These are phyloP conservation scores for Mesocentrotus franciscanus DNA, from an alignment of 53 echinoderm and acorn worm species.

Conservation along the genomic window DNA sequence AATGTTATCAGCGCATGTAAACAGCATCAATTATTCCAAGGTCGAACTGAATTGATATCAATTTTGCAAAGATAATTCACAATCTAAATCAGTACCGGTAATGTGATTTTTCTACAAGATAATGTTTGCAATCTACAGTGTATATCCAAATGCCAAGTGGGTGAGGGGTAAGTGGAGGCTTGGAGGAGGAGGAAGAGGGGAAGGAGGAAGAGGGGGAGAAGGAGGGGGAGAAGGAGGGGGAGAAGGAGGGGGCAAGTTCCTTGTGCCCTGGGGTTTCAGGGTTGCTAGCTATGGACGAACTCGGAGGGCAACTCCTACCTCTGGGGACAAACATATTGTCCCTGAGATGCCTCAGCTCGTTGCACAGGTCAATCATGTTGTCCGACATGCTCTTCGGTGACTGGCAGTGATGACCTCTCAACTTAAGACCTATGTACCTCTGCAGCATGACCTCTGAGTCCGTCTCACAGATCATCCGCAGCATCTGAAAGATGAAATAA, in stretches of 20 bases:
- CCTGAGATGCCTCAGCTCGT: constrained; percentile 87
- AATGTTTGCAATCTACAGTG: neutral
- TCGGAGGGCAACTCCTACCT: constrained; percentile 68
- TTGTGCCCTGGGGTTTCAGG: neutral
- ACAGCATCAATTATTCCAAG: too few species aligned
- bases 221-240: neutral
- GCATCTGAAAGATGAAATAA: constrained; percentile 75
- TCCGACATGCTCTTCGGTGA: constrained; percentile 90
- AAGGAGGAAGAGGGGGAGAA: neutral
- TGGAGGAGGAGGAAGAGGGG: neutral
- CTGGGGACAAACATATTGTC: constrained; percentile 96
- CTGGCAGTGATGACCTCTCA: constrained; percentile 81
- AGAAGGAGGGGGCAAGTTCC: neutral
- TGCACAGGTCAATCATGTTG: constrained; percentile 84
- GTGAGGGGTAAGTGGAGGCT: neutral
- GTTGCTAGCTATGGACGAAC: neutral
- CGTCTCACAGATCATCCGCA: constrained; percentile 97
- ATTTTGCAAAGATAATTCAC: too few species aligned
- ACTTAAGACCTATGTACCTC: constrained; percentile 90
- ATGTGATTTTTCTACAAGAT: neutral
- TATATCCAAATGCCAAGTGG: neutral
- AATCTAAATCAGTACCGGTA: neutral
- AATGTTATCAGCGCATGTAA: too few species aligned
- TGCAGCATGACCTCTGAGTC: constrained; percentile 92
- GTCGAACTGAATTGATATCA: too few species aligned